Conservation (phyloP, 2,888 invertebrate genomes). For the Netelia inedita region DNA sequence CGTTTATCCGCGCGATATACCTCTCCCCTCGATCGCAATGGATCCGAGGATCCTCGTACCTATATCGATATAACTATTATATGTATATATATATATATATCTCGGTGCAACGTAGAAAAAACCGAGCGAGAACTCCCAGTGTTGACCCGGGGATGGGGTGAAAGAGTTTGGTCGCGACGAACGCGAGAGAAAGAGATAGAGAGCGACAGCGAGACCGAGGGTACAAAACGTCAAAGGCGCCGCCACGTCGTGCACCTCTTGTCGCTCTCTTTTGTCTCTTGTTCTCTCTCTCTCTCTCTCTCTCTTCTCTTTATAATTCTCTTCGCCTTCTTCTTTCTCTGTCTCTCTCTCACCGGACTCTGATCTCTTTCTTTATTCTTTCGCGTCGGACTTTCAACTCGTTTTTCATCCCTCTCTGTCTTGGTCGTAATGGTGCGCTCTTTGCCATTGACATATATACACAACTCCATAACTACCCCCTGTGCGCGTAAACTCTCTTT, state of each 20-base stretch:
- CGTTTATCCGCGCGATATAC: conserved; percentile 56
- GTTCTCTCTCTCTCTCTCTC: conserved; percentile 45
- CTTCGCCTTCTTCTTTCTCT: conserved; percentile 24
- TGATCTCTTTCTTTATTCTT: conserved; percentile 60
- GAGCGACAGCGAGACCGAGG: conserved; percentile 71
- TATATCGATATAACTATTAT: conserved; percentile 22
- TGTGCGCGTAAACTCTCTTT: conserved; percentile 58
- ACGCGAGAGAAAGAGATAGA: conserved; percentile 67
- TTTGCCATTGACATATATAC: conserved; percentile 15
- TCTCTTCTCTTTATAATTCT: conserved; percentile 39
- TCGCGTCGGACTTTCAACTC: conserved; percentile 57
- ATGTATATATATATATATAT: conserved; percentile 17
- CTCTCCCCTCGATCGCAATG: conserved; percentile 39
- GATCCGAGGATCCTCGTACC: conserved; percentile 10
- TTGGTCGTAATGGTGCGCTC: conserved; percentile 39
- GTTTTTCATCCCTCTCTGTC: conserved; percentile 66
- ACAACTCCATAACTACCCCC: conserved; percentile 52
- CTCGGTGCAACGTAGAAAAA: conserved; percentile 33
- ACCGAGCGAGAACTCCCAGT: neutral
- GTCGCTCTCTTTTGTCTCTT: conserved; percentile 76
- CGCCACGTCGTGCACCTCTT: conserved; percentile 70
- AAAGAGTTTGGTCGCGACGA: conserved; percentile 64
- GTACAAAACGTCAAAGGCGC: conserved; percentile 78
- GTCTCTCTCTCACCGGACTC: conserved; percentile 49
- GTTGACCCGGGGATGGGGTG: conserved; percentile 24